phyloP scores from a whole-genome alignment of 2,888 invertebrate species.

The Drosophila nr. fundita region DNA sequence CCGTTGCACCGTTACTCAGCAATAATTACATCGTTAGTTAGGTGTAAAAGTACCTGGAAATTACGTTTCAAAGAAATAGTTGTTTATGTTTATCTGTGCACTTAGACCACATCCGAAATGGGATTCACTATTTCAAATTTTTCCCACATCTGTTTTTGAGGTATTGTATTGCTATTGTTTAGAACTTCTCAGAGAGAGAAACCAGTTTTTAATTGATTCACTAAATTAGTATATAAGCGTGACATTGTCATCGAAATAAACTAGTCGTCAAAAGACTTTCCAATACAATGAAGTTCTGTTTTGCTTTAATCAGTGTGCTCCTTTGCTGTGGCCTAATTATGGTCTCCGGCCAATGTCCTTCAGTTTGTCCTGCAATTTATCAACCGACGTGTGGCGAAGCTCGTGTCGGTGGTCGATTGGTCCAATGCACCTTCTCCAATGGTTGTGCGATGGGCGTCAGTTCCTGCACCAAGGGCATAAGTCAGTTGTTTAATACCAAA shows the following conservation, averaged over 20 bases:
- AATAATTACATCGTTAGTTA: background rate
- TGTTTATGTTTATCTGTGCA: background rate
- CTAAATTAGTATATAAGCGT: constrained; percentile 24
- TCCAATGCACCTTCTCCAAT: constrained; percentile 37
- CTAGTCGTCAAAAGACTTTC: constrained; percentile 8
- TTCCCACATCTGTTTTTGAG: background rate
- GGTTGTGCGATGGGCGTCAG: constrained; percentile 15
- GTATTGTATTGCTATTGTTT: background rate
- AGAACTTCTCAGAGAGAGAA: constrained; percentile 12
- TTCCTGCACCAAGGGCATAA: constrained; percentile 18
- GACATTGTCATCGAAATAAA: background rate
- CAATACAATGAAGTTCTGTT: constrained; percentile 23
- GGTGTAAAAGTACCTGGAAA: constrained; percentile 14
- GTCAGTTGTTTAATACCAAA: constrained; percentile 17
- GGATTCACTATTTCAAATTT: constrained; percentile 2
- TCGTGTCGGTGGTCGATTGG: constrained; percentile 2
- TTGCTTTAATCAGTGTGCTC: constrained; percentile 29
- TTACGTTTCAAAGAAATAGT: constrained; percentile 10
- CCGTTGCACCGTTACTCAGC: background rate
- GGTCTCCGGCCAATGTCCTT: constrained; percentile 13
- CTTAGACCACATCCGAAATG: background rate
- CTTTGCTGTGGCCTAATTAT: constrained; percentile 19
- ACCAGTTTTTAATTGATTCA: constrained; percentile 5
- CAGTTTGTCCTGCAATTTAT: constrained; percentile 8
- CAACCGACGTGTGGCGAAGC: constrained; percentile 36